Conservation (phyloP, 2,888 invertebrate genomes). For the Notodonta dromedarius region DNA sequence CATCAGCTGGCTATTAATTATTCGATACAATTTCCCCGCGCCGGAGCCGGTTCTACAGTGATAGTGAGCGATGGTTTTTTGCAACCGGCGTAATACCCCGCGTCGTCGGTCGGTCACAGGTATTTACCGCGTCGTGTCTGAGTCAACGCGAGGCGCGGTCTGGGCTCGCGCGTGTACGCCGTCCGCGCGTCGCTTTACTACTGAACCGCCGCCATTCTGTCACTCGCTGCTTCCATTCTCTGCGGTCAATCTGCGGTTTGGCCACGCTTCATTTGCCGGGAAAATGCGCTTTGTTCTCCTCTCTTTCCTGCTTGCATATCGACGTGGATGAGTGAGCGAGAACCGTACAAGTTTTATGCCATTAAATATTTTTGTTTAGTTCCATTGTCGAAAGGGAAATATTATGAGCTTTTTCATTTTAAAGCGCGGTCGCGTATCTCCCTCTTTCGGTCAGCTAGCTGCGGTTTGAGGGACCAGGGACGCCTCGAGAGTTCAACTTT, state of each 20-base stretch:
- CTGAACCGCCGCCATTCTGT: slow-evolving; percentile 83
- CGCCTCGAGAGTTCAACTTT: slow-evolving; percentile 41
- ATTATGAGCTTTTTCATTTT: slow-evolving; percentile 79
- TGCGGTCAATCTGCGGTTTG: slow-evolving; percentile 85
- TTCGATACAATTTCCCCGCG: slow-evolving; percentile 62
- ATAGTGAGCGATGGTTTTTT: slow-evolving; percentile 34
- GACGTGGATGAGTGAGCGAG: slow-evolving; percentile 54
- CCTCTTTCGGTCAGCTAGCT: slow-evolving; percentile 51
- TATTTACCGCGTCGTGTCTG: slow-evolving; percentile 55
- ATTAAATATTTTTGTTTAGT: slow-evolving; percentile 80
- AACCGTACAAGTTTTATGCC: slow-evolving; percentile 72
- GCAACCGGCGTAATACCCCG: slow-evolving; percentile 45
- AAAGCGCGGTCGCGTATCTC: slow-evolving; percentile 57
- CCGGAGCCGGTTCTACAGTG: slow-evolving; percentile 45
- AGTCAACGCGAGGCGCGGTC: slow-evolving; percentile 43
- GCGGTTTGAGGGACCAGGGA: slow-evolving; percentile 55
- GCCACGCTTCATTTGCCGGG: slow-evolving; percentile 85
- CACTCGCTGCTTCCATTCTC: slow-evolving; percentile 84
- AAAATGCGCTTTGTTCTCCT: slow-evolving; percentile 73
- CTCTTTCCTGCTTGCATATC: slow-evolving; percentile 54
- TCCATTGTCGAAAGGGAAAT: slow-evolving; percentile 79
- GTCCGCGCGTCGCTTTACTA: slow-evolving; percentile 75
- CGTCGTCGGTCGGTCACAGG: slow-evolving; percentile 46
- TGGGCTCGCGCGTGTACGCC: slow-evolving; percentile 68
- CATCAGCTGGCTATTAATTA: slow-evolving; percentile 70